Conservation (phyloP, 2,113 vertebrate genomes). For the Talpa occidentalis region DNA sequence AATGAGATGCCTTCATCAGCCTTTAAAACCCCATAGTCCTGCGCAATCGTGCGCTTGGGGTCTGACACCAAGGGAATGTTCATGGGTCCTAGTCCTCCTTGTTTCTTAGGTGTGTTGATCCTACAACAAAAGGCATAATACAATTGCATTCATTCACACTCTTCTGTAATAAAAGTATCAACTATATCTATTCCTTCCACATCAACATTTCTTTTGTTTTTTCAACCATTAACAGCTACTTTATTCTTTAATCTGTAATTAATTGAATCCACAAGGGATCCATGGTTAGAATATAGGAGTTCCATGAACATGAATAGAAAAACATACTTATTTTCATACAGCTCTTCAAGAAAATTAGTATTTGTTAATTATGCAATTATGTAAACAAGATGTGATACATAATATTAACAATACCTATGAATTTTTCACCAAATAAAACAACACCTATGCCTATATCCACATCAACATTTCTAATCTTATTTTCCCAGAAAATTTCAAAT, state of each 20-base stretch:
- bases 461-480: background rate
- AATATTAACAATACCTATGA: background rate
- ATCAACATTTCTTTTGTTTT: no score
- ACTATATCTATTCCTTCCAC: background rate
- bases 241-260: background rate
- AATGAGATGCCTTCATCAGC: constrained; percentile 97
- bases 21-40: constrained; percentile 96
- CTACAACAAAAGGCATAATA: constrained; percentile 80
- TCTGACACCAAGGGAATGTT: constrained; percentile 96
- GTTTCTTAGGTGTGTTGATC: constrained; percentile 95
- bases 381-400: background rate
- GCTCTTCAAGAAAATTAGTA: background rate
- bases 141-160: background rate
- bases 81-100: constrained; percentile 96
- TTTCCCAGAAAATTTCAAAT: background rate
- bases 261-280: background rate
- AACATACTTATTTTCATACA: background rate
- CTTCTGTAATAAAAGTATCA: background rate
- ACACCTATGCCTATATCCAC: background rate
- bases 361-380: background rate
- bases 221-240: background rate
- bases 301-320: background rate
- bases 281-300: background rate
- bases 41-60: constrained; percentile 90
- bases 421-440: background rate